These are phyloP conservation scores for Trididemnum miniatum DNA, from an alignment of 23 tunicate species.

Conservation along the genomic window DNA sequence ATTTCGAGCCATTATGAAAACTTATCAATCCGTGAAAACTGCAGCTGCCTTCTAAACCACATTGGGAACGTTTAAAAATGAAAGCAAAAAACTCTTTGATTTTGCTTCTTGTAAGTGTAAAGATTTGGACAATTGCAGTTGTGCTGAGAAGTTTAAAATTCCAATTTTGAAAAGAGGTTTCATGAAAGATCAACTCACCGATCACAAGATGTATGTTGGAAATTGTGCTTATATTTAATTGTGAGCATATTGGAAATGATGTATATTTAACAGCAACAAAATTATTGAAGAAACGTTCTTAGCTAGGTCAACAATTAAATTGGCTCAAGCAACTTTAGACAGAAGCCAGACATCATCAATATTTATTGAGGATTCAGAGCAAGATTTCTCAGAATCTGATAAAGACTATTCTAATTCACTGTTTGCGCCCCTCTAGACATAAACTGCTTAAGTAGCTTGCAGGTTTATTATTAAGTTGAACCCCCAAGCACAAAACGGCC, in stretches of 20 bases:
- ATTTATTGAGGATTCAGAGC: not conserved
- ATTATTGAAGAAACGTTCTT: not conserved
- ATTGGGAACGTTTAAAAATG: not conserved
- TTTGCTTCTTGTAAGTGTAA: slow-evolving; percentile 17
- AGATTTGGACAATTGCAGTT: slow-evolving; percentile 2
- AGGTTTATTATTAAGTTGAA: no score
- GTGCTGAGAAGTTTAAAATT: slow-evolving; percentile 9
- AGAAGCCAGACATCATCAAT: not conserved
- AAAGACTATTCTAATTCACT: no score
- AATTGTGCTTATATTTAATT: no score
- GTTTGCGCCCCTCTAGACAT: no score
- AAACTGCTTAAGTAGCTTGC: no score
- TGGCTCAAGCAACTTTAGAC: not conserved
- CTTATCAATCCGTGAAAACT: not conserved
- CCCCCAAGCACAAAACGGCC: no score
- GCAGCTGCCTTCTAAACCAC: not conserved
- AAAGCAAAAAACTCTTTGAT: not conserved
- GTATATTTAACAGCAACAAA: not conserved
- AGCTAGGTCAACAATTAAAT: not conserved
- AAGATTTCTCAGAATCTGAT: not conserved
- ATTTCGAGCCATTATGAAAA: not conserved
- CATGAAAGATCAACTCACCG: not conserved
- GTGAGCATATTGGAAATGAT: no score
- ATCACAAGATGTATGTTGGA: slow-evolving; percentile 10
- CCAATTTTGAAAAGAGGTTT: not conserved